Conservation (phyloP, 2,113 vertebrate genomes). For the Bos indicus region DNA sequence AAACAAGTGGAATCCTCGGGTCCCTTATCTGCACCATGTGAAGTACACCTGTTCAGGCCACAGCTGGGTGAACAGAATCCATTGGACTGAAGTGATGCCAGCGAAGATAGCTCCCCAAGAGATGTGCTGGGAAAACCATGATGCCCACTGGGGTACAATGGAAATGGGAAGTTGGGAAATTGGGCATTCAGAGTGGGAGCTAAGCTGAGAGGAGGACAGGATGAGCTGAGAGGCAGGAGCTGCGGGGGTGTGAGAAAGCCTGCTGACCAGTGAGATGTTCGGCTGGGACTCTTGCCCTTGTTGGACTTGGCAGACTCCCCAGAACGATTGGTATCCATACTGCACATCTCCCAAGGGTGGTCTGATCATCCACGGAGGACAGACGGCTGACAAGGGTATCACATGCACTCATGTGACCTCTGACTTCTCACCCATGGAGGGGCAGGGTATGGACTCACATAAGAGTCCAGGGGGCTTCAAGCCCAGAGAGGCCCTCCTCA, state of each 20-base stretch:
- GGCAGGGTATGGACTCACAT: not conserved
- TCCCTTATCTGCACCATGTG: not conserved
- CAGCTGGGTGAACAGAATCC: not conserved
- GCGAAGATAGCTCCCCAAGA: not conserved
- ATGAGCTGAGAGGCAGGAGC: not conserved
- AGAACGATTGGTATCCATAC: not conserved
- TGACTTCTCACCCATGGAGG: not conserved
- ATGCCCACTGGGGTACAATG: not conserved
- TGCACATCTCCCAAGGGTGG: not conserved
- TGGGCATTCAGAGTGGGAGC: not conserved
- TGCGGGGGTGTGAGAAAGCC: not conserved
- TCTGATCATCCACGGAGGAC: not conserved
- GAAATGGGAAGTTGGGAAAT: not conserved
- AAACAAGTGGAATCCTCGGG: not conserved
- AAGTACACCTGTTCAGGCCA: not conserved
- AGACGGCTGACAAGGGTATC: not conserved
- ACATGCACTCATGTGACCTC: not conserved
- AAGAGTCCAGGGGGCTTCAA: not conserved
- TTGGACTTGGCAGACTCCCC: not conserved
- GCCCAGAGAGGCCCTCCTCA: not conserved
- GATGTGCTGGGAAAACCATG: not conserved
- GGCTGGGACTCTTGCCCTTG: not conserved
- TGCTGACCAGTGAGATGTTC: not conserved
- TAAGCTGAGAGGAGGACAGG: not conserved
- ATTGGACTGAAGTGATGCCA: not conserved